Percentiles rank a stretch among this genome's conserved stretches.
These are phyloP conservation scores for Drosophila parthenogenetica DNA, from an alignment of 2,888 invertebrate species.

Conservation along the genomic window DNA sequence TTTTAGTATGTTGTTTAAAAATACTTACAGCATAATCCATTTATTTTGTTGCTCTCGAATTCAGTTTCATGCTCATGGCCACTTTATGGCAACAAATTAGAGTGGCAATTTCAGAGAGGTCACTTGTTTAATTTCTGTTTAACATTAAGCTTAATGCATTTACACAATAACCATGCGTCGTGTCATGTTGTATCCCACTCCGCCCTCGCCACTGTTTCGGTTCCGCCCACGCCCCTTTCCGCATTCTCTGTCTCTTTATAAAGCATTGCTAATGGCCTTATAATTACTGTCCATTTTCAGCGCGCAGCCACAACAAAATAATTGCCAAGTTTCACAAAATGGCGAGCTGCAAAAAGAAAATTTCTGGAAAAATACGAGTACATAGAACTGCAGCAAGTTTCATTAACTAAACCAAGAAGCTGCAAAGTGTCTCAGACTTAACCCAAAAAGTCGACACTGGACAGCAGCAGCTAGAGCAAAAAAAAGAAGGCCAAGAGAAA, in stretches of 20 bases:
- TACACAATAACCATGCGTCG: slow-evolving; percentile 74
- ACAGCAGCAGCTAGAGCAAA: slow-evolving; percentile 16
- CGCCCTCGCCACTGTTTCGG: background rate
- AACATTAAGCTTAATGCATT: slow-evolving; percentile 79
- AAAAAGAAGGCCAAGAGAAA: slow-evolving; percentile 17
- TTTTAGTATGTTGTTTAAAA: no score
- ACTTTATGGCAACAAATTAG: slow-evolving; percentile 40
- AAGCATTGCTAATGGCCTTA: slow-evolving; percentile 75
- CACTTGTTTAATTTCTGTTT: slow-evolving; percentile 71
- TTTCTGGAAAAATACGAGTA: slow-evolving; percentile 40
- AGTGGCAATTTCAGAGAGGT: slow-evolving; percentile 46
- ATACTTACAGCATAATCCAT: slow-evolving; percentile 5
- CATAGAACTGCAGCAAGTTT: slow-evolving; percentile 53
- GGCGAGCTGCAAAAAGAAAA: slow-evolving; percentile 35
- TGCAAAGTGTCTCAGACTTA: slow-evolving; percentile 22
- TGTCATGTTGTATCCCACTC: background rate
- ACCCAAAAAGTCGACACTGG: slow-evolving; percentile 27
- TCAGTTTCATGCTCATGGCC: slow-evolving; percentile 41
- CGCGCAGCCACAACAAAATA: slow-evolving; percentile 48
- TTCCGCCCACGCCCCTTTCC: background rate
- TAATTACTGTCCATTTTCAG: slow-evolving; percentile 76
- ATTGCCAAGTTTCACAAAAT: slow-evolving; percentile 56
- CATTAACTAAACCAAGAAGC: slow-evolving; percentile 63
- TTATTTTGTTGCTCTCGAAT: slow-evolving; percentile 30
- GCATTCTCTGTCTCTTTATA: slow-evolving; percentile 11